A percentile compares a stretch with the other conserved stretches of the same genome.
These are phyloP conservation scores for Cryptocephalus moraei DNA, from an alignment of 2,888 invertebrate genomes.

Conservation along the genomic window DNA sequence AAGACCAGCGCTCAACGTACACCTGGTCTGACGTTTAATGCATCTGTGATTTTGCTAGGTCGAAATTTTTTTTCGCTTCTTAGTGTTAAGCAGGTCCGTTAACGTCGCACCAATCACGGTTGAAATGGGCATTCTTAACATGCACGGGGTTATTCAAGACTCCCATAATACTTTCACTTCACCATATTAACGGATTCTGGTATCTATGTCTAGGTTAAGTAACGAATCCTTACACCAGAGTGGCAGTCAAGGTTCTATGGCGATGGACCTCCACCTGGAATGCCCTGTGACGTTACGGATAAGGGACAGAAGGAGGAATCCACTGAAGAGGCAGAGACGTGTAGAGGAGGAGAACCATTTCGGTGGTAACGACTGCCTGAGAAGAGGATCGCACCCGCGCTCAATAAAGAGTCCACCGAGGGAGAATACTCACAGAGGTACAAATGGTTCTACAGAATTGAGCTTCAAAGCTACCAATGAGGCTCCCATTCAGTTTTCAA, in stretches of 20 bases:
- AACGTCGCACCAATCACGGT: not conserved
- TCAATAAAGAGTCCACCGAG: too few species aligned
- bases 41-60: too few species aligned
- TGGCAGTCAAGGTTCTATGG: conserved; percentile 60
- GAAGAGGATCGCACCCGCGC: conserved; percentile 32
- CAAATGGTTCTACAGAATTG: too few species aligned
- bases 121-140: too few species aligned
- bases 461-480: too few species aligned
- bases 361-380: conserved; percentile 19
- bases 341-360: conserved; percentile 49
- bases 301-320: conserved; percentile 56
- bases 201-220: conserved; percentile 31
- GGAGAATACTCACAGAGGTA: too few species aligned
- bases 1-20: too few species aligned
- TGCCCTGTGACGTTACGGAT: conserved; percentile 47
- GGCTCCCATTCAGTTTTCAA: too few species aligned
- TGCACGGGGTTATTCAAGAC: too few species aligned
- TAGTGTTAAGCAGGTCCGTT: too few species aligned
- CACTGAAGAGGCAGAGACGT: conserved; percentile 64
- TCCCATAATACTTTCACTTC: not conserved
- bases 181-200: not conserved
- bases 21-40: too few species aligned
- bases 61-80: too few species aligned
- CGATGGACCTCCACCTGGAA: conserved; percentile 63
- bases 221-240: conserved; percentile 48